Percentiles rank a stretch among this genome's conserved stretches.
Evolutionary conservation across 1,140 invertebrate species (phyloP).

Genomic region (Scaptodrosophila lebanonensis): DNA sequence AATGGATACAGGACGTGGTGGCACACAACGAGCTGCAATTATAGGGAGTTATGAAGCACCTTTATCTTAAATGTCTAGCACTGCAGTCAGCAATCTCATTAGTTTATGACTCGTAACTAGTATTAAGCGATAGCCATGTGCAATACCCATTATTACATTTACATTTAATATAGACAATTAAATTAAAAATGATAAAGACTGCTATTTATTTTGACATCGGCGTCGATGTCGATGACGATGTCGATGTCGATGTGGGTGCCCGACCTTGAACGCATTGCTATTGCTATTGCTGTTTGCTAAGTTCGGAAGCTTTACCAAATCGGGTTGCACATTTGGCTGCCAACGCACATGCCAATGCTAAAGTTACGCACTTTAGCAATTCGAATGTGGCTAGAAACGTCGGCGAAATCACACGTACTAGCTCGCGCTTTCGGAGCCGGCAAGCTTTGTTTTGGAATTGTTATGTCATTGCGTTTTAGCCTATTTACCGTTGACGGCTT

Average conservation of each 20-base stretch:
- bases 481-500: constrained; percentile 53
- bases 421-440: too few relatives aligned
- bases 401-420: constrained; percentile 36
- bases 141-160: constrained; percentile 37
- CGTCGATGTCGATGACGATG: not conserved
- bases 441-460: constrained; percentile 38
- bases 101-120: constrained; percentile 52
- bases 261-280: too few relatives aligned
- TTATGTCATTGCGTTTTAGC: constrained; percentile 64
- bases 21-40: constrained; percentile 50
- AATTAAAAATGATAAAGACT: constrained; percentile 9
- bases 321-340: too few relatives aligned
- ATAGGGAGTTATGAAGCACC: not conserved
- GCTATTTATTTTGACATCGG: constrained; percentile 37
- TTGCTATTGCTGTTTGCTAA: too few relatives aligned
- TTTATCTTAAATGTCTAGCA: constrained; percentile 13
- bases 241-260: not conserved
- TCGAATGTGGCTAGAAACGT: too few relatives aligned
- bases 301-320: too few relatives aligned
- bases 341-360: not conserved
- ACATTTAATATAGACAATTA: constrained; percentile 9
- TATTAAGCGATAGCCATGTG: constrained; percentile 64
- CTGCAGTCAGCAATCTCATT: constrained; percentile 57
- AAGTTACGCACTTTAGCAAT: constrained; percentile 2
- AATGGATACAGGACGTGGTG: constrained; percentile 82